phyloP scores from a whole-genome alignment of 2,888 invertebrate genomes.

The Leptopilina drosophilae region DNA sequence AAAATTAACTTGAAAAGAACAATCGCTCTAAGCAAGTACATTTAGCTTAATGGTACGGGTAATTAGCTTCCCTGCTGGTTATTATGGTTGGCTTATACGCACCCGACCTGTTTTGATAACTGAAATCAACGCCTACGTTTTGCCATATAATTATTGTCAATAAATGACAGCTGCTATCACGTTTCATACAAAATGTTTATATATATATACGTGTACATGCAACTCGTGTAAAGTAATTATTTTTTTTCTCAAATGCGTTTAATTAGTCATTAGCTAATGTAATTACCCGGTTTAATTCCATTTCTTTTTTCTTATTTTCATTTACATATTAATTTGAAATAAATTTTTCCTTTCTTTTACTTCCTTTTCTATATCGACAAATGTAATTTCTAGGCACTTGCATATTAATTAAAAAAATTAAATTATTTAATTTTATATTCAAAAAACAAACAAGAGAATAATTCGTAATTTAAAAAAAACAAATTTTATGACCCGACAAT shows the following conservation, averaged over 20 bases:
- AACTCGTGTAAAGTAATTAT: background rate
- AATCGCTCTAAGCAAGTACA: conserved; percentile 20
- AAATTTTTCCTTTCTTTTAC: too few species aligned
- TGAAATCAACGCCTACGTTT: conserved; percentile 24
- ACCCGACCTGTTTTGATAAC: conserved; percentile 36
- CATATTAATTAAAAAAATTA: too few species aligned
- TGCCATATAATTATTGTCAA: conserved; percentile 17
- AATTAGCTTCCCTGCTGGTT: conserved; percentile 23
- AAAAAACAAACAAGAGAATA: too few species aligned
- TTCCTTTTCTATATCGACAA: too few species aligned
- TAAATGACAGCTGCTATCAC: background rate
- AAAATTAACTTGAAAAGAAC: conserved; percentile 5
- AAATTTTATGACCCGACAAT: too few species aligned
- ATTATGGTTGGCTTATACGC: background rate
- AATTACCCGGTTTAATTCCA: background rate
- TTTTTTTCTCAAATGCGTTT: background rate
- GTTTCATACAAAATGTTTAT: background rate
- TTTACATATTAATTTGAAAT: conserved; percentile 1
- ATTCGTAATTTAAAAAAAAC: too few species aligned
- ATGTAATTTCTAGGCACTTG: too few species aligned
- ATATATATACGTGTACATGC: background rate
- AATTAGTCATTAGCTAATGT: conserved; percentile 24
- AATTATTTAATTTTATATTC: too few species aligned
- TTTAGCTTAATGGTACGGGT: conserved; percentile 26
- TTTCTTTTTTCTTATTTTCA: background rate